Evolutionary conservation across 2,888 invertebrate species (phyloP), one percentile per base, ranked within the genome.

Genomic region (Agrochola circellaris): DNA sequence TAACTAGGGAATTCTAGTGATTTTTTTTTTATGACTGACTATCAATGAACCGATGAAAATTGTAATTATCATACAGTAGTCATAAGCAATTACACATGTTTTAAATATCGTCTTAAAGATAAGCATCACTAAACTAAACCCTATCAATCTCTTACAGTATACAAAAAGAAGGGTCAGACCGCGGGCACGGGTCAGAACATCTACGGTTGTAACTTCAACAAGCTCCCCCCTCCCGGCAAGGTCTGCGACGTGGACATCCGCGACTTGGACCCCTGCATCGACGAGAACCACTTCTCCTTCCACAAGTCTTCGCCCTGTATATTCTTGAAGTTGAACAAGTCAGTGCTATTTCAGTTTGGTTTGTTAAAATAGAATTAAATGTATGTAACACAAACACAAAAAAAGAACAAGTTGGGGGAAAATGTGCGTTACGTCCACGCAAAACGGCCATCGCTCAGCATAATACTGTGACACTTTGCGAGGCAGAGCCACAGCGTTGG

Each of bases 241-340:
- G 98, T 99, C 23, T 99, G 99, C 93, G 98, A 98, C 90, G 98
- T 99, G 76, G 98, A 99, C 91, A 98, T 99, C 64, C 97, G 98
- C 81, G 96, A 97, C 73, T 98, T 98, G 97, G 97, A 97, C 42
- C 98, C 98, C 0, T 99, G 99, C 95, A 98, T 98, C 66, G 97
- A 98, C 87, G 98, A 98, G 92, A 98, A 99, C 92, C 97, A 98
- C 90, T 99, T 98, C 96, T 99, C 99, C 81, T 99, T 98, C 94
- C 98, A 99, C 94, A 98, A 98, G 92, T 99, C 99, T 60, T 98
- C 98, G 71, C 99, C 99, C 0, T 99, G 99, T 95, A 98, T 99
- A 89, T 98, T 99, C 93, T 97, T 99, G 73, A 99, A 99, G 94
- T 96, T 99, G 38, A 99, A 99, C 95, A 98, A 97, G 96, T 96